Evolutionary conservation across 37 sponge, comb jelly and placozoan genomes (phyloP).

Genomic region (Dysidea cf. avara): DNA sequence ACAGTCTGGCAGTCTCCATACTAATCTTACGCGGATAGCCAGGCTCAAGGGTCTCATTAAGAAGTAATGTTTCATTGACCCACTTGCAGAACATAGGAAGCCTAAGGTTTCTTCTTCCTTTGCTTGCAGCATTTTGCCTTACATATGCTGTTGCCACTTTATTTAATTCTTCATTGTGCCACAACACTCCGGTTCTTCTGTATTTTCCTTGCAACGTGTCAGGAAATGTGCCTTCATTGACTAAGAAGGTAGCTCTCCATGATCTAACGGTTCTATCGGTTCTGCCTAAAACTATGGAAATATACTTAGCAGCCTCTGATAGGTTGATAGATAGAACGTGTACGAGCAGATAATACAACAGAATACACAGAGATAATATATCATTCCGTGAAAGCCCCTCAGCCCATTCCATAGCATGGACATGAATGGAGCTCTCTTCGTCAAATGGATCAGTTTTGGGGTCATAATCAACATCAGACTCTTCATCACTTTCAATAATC

Average conservation of each 20-base stretch:
- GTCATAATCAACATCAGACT: too few species aligned
- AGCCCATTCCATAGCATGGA: slow-evolving; percentile 20
- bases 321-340: background rate
- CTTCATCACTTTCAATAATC: too few species aligned
- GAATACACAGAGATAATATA: background rate
- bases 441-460: too few species aligned
- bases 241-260: slow-evolving; percentile 12
- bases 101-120: slow-evolving; percentile 41
- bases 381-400: slow-evolving; percentile 5
- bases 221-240: slow-evolving; percentile 16
- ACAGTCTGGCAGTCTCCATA: slow-evolving; percentile 24
- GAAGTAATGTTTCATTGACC: slow-evolving; percentile 20
- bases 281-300: background rate
- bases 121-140: slow-evolving; percentile 17
- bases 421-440: too few species aligned
- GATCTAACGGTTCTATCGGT: slow-evolving; percentile 15
- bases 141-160: slow-evolving; percentile 18
- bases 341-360: slow-evolving; percentile 2
- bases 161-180: slow-evolving; percentile 23
- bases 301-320: background rate
- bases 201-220: slow-evolving; percentile 43
- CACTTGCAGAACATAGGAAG: slow-evolving; percentile 23
- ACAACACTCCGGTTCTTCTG: slow-evolving; percentile 13
- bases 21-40: slow-evolving; percentile 29
- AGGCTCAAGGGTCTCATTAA: slow-evolving; percentile 19